Base-by-base conservation (phyloP, 1,140 invertebrate species). In the Ceratosolen solmsi region DNA sequence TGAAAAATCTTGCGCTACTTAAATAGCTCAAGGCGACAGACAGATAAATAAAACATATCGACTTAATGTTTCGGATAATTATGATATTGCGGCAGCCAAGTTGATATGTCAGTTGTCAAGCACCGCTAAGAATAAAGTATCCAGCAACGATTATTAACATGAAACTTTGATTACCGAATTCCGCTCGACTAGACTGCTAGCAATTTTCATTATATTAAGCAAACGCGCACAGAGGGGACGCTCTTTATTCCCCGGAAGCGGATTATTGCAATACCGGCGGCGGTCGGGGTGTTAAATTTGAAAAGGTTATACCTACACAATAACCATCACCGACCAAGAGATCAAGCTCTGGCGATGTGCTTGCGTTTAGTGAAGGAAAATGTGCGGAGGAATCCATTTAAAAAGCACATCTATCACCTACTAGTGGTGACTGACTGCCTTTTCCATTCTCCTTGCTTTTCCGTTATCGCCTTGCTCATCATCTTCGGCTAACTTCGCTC, bases 341-440 rank as follows among this genome's bases (percentile, higher is more conserved):
- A 78, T 78, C 51, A 78, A 78, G 38, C 76, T 78, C 15, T 38
- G 30, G 27, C 22, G 30, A 54, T 30, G 22, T 20, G 17, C 63
- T n/a, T 68, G 63, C 36, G 30, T 33, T 30, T 15, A 1, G 13
- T 15, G 27, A 1, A 17, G n/a, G 15, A 13, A 60, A 2, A 46
- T 46, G 5, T 46, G 41, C 5, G 2, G 27, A 13, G 25, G n/a
- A n/a, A n/a, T n/a, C n/a, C n/a, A n/a, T n/a, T n/a, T n/a, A n/a
- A n/a, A n/a, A n/a, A n/a, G n/a, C n/a, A n/a, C n/a, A n/a, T n/a
- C n/a, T n/a, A n/a, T n/a, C n/a, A n/a, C n/a, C n/a, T n/a, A n/a
- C n/a, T n/a, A n/a, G n/a, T n/a, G n/a, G n/a, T n/a, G n/a, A n/a
- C n/a, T n/a, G n/a, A n/a, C n/a, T n/a, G n/a, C n/a, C n/a, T n/a